phyloP scores from a whole-genome alignment of 2,113 vertebrate species.

The Myiopsitta monachus region DNA sequence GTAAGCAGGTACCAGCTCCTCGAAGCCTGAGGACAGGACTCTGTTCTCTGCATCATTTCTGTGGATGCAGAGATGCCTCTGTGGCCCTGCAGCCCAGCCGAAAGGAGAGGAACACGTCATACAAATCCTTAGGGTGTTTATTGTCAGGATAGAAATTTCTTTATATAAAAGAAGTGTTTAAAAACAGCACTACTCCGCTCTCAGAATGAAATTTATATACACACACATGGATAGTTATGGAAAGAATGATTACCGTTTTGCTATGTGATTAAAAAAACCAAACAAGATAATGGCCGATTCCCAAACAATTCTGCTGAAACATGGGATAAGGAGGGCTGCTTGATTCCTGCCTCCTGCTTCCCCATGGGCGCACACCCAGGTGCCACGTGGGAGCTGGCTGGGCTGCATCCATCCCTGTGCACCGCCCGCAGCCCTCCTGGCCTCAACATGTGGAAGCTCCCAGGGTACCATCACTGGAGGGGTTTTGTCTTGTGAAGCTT shows the following conservation, averaged over 20 bases:
- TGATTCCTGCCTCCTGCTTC: rapidly evolving
- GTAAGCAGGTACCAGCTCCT: neutral
- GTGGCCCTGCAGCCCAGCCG: neutral
- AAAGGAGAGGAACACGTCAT: neutral
- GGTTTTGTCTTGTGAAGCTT: neutral
- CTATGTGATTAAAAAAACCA: neutral
- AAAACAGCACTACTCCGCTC: slow-evolving; percentile 43
- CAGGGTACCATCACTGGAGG: neutral
- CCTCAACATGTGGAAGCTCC: neutral
- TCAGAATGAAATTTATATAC: slow-evolving; percentile 11
- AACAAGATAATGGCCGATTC: neutral
- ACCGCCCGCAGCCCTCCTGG: neutral
- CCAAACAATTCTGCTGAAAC: neutral
- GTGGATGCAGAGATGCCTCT: neutral
- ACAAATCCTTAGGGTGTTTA: slow-evolving; percentile 62
- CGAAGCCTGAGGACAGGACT: neutral
- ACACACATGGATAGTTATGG: slow-evolving; percentile 8
- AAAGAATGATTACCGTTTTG: slow-evolving; percentile 11
- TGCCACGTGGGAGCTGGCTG: rapidly evolving
- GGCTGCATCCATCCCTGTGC: neutral
- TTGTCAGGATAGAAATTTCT: slow-evolving; percentile 43
- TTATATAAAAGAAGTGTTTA: slow-evolving; percentile 50
- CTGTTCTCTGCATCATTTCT: neutral
- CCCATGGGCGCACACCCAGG: neutral
- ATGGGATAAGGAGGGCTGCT: neutral